A percentile compares a stretch with the other conserved stretches of the same genome.
These are phyloP conservation scores for Drosophila arizonae DNA, from an alignment of 1,140 invertebrate species.

Conservation along the genomic window DNA sequence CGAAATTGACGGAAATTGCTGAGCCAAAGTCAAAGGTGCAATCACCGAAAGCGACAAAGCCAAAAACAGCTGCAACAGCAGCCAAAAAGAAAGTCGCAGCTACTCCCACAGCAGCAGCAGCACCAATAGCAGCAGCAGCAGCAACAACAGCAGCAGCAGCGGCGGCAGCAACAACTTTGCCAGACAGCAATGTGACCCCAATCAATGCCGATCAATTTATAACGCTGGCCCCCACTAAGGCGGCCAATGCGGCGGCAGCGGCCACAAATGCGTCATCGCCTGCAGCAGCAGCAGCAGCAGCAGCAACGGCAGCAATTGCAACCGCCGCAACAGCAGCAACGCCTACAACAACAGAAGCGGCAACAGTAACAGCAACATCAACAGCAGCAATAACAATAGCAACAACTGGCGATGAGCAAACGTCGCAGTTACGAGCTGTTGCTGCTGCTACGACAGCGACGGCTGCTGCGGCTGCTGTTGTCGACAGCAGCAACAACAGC, in stretches of 20 bases:
- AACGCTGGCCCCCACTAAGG: constrained; percentile 71
- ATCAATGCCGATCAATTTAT: constrained; percentile 82
- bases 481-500: constrained; percentile 54
- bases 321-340: constrained; percentile 35
- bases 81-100: constrained; percentile 61
- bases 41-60: constrained; percentile 62
- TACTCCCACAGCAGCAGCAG: constrained; percentile 35
- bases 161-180: constrained; percentile 32
- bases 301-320: constrained; percentile 26
- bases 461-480: not conserved
- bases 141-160: constrained; percentile 30
- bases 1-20: constrained; percentile 68
- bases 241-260: constrained; percentile 51
- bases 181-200: constrained; percentile 78
- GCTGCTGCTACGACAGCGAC: constrained; percentile 2
- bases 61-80: constrained; percentile 51
- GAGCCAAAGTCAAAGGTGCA: constrained; percentile 70
- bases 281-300: constrained; percentile 26
- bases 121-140: constrained; percentile 34
- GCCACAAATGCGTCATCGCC: constrained; percentile 37
- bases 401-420: constrained; percentile 32
- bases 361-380: constrained; percentile 15
- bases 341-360: constrained; percentile 23
- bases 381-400: constrained; percentile 28
- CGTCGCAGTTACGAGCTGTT: constrained; percentile 8